phyloP scores from a whole-genome alignment of 1,140 invertebrate genomes.

The Cataglyphis hispanica region DNA sequence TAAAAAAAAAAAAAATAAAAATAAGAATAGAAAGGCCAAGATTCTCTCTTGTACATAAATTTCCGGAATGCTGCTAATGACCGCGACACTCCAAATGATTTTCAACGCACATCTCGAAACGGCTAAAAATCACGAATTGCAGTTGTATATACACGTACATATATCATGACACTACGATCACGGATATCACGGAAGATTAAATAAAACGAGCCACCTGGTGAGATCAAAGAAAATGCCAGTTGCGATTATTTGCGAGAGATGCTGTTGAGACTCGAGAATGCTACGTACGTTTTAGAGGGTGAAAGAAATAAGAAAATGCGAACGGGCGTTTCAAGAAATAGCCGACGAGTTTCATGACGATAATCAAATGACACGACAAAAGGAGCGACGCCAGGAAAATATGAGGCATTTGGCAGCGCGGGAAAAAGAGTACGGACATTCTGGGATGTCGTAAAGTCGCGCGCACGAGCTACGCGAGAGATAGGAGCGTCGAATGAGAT shows the following conservation, averaged over 20 bases:
- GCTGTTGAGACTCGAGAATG: slow-evolving; percentile 41
- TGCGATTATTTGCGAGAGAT: slow-evolving; percentile 59
- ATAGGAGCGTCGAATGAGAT: slow-evolving; percentile 1
- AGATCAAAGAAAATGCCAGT: slow-evolving; percentile 48
- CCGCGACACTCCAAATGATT: slow-evolving; percentile 32
- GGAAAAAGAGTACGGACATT: slow-evolving; percentile 25
- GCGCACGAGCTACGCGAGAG: slow-evolving; percentile 9
- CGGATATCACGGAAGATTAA: slow-evolving; percentile 48
- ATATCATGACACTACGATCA: slow-evolving; percentile 19
- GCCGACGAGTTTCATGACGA: slow-evolving; percentile 56
- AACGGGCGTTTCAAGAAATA: slow-evolving; percentile 48
- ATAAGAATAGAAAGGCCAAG: slow-evolving; percentile 41
- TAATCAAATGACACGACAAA: slow-evolving; percentile 58
- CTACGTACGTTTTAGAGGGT: slow-evolving; percentile 36
- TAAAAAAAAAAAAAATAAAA: neutral
- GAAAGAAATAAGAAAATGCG: slow-evolving; percentile 31
- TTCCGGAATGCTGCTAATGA: slow-evolving; percentile 58
- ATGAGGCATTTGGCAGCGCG: slow-evolving; percentile 45
- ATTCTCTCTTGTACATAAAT: slow-evolving; percentile 51
- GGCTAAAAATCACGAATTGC: neutral
- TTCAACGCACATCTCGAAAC: slow-evolving; percentile 31
- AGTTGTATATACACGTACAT: slow-evolving; percentile 7
- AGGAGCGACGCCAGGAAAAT: slow-evolving; percentile 18
- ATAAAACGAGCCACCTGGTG: slow-evolving; percentile 26
- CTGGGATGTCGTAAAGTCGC: slow-evolving; percentile 47